These are phyloP conservation scores for Sebastes iracundus DNA, from an alignment of 2,797 vertebrate genomes.

Conservation along the genomic window DNA sequence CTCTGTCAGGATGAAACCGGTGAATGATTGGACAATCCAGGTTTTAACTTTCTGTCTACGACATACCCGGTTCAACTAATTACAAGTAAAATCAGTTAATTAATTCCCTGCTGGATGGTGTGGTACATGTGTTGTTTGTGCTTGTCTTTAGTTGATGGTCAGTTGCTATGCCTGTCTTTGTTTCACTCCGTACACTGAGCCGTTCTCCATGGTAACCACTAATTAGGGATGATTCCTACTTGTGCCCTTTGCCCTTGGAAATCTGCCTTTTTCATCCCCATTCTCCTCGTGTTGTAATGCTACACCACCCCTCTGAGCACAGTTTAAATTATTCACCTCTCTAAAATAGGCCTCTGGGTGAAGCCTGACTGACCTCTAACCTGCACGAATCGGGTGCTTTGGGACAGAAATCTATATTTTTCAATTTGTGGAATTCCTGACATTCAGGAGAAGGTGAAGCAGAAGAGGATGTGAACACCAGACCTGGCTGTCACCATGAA, in stretches of 20 bases:
- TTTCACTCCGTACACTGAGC: constrained; percentile 35
- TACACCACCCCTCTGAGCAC: constrained; percentile 58
- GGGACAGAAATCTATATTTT: constrained; percentile 66
- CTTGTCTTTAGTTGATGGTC: constrained; percentile 39
- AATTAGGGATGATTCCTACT: constrained; percentile 76
- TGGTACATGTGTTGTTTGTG: constrained; percentile 24
- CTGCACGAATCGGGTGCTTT: constrained; percentile 22
- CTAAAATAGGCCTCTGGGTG: constrained; percentile 70
- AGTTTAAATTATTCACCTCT: constrained; percentile 79
- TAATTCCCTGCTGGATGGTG: constrained; percentile 6
- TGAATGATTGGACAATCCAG: neutral
- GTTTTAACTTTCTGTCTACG: constrained; percentile 11
- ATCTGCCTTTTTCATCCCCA: constrained; percentile 69
- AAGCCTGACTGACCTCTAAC: constrained; percentile 72
- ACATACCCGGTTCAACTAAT: constrained; percentile 14
- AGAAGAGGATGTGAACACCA: constrained; percentile 6
- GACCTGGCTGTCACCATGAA: neutral
- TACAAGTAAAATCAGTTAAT: constrained; percentile 49
- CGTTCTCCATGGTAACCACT: constrained; percentile 68
- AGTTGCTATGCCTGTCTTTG: constrained; percentile 36
- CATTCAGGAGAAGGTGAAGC: constrained; percentile 13
- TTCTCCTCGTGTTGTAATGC: constrained; percentile 65
- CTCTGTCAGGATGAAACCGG: neutral
- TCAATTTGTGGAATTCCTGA: constrained; percentile 59
- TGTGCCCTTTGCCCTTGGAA: constrained; percentile 75